A percentile compares a stretch with the other conserved stretches of the same genome.
Evolutionary conservation across 1,140 invertebrate species (phyloP).

Genomic region (Carposina sasakii): DNA sequence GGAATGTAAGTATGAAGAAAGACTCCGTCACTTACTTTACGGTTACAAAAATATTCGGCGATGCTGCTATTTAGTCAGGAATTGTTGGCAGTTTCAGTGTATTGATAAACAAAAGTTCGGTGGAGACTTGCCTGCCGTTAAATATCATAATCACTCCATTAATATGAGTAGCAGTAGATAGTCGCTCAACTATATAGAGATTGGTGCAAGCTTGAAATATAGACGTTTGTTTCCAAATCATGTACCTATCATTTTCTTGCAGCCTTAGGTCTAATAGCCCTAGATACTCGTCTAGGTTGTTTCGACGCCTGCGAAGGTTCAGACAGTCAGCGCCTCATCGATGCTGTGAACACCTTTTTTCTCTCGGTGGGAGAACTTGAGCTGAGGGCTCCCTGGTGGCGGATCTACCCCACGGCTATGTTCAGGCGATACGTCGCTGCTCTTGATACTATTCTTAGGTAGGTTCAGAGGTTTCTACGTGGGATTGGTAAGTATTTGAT

Average conservation of each 20-base stretch:
- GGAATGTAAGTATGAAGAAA: slow-evolving; percentile 85
- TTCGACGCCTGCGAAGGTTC: slow-evolving; percentile 68
- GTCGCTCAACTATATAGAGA: no score
- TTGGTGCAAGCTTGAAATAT: not conserved
- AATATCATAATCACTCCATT: no score
- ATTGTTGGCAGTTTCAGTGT: no score
- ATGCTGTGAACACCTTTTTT: slow-evolving; percentile 86
- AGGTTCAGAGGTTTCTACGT: no score
- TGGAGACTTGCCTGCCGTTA: no score
- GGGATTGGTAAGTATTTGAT: no score
- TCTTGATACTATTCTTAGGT: slow-evolving; percentile 82
- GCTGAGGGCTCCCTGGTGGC: slow-evolving; percentile 86
- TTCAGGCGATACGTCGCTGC: slow-evolving; percentile 83
- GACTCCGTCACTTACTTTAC: no score
- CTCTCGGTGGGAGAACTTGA: slow-evolving; percentile 84
- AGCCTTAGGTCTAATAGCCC: slow-evolving; percentile 86
- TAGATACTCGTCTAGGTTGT: slow-evolving; percentile 86
- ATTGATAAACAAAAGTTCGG: no score
- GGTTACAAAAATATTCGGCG: no score
- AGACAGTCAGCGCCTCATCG: slow-evolving; percentile 83
- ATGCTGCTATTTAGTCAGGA: no score
- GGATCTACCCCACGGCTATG: slow-evolving; percentile 81
- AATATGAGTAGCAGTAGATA: no score
- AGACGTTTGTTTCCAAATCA: not conserved
- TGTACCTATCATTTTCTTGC: slow-evolving; percentile 33